Evolutionary conservation across 2,888 invertebrate genomes (phyloP), one percentile per base, ranked within the genome.

Genomic region (Chrysolina americana): DNA sequence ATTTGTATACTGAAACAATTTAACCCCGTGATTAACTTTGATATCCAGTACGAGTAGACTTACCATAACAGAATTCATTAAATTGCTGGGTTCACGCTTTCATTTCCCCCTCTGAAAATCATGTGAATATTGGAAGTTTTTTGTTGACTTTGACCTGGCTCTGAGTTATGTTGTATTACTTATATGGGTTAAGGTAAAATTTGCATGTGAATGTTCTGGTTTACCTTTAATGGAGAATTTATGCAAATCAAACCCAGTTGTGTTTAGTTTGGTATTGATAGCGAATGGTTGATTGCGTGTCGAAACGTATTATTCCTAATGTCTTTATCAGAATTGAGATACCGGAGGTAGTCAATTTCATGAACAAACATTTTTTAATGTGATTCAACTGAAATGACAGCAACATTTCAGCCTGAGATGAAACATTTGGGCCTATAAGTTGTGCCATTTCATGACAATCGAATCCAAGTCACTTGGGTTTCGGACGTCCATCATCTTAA

Each of bases 61-160:
- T 5, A 11, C 13, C 21, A 23, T 13, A 21, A 5, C 4, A 5
- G 19, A 3, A 13, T 19, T 53, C 21, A 19, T 53, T 21, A 11
- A 53, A 17, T 21, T 53, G 1, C 1, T 5, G 19, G 3, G 9
- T 15, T 6, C n/a, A 6, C 28, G 15, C 23, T 59, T 28, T 9
- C n/a, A 8, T 23, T 1, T 15, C 15, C 21, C 5, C 11, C 19
- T 23, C 56, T 10, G 56, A 56, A 56, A 56, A 36, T n/a, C 28
- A 15, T 8, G n/a, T n/a, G 59, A 59, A 1, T 59, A 13, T n/a
- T n/a, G n/a, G n/a, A n/a, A 59, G 59, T 28, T 59, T 28, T n/a
- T 59, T 59, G 59, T 28, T 28, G 59, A 36, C 59, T 59, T 36
- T 59, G 36, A 59, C 59, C 56, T 17, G 36, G 28, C 59, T 59